phyloP scores from a whole-genome alignment of 2,888 invertebrate genomes.

The Meteorus cinctellus region DNA sequence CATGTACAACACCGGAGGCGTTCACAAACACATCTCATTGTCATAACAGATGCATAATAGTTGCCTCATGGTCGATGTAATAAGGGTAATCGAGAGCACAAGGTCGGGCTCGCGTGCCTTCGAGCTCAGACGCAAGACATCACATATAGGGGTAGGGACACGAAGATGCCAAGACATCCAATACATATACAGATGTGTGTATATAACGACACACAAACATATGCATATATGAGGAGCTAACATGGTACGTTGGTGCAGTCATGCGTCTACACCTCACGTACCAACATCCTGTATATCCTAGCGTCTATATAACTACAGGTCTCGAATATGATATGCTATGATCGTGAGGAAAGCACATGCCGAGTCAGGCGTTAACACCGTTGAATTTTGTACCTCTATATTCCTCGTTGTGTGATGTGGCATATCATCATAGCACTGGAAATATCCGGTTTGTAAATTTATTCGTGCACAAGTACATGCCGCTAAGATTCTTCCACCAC shows the following conservation, averaged over 20 bases:
- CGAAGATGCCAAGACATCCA: background rate
- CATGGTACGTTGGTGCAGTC: background rate
- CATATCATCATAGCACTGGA: background rate
- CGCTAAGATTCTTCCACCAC: background rate
- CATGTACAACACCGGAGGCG: background rate
- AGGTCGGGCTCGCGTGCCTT: constrained; percentile 29
- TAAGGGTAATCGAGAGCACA: constrained; percentile 35
- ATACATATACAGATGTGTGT: background rate
- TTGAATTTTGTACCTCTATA: background rate
- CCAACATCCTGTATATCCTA: background rate
- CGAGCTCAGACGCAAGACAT: background rate
- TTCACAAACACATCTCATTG: constrained; percentile 55
- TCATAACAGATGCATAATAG: constrained; percentile 64
- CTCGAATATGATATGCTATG: constrained; percentile 28
- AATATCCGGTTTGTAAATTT: constrained; percentile 25
- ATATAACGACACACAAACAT: background rate
- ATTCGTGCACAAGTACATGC: background rate
- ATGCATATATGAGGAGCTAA: background rate
- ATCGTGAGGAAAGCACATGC: constrained; percentile 5
- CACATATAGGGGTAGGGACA: background rate
- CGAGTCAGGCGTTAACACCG: constrained; percentile 27
- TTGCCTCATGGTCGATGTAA: constrained; percentile 39
- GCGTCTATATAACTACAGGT: background rate
- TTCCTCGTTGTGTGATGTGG: constrained; percentile 6
- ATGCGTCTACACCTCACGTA: constrained; percentile 6